Conservation (phyloP, 2,113 vertebrate genomes). For the Axis porcinus region DNA sequence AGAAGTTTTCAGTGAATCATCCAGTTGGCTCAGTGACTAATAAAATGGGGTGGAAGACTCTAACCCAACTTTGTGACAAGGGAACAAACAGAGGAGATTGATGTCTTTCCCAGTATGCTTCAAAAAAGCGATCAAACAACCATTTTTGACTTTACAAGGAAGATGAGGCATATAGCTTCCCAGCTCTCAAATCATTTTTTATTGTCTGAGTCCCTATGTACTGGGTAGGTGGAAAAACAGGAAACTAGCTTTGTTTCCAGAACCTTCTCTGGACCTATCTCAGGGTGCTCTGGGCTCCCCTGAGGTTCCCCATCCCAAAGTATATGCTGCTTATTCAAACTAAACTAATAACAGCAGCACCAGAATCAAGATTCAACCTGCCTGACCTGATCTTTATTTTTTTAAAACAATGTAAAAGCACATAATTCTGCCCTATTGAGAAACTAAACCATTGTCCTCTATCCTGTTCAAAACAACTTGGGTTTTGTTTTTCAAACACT, state of each 20-base stretch:
- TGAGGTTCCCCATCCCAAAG: not conserved
- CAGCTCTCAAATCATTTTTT: conserved; percentile 3
- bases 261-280: not conserved
- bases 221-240: not conserved
- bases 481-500: conserved; percentile 11
- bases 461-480: not conserved
- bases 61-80: conserved; percentile 41
- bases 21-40: conserved; percentile 8
- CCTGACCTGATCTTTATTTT: not conserved
- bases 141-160: conserved; percentile 32
- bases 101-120: conserved; percentile 11
- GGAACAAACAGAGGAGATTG: conserved; percentile 40
- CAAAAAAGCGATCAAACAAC: conserved; percentile 17
- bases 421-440: not conserved
- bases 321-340: not conserved
- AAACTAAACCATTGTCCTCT: not conserved
- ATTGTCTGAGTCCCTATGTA: not conserved
- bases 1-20: conserved; percentile 50
- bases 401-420: not conserved
- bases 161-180: not conserved
- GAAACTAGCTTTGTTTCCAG: not conserved
- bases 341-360: not conserved
- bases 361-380: not conserved
- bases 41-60: conserved; percentile 41
- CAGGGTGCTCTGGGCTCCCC: not conserved